A percentile compares a stretch with the other conserved stretches of the same genome.
Evolutionary conservation across 1,140 invertebrate genomes (phyloP).

Genomic region (Coptotermes formosanus): DNA sequence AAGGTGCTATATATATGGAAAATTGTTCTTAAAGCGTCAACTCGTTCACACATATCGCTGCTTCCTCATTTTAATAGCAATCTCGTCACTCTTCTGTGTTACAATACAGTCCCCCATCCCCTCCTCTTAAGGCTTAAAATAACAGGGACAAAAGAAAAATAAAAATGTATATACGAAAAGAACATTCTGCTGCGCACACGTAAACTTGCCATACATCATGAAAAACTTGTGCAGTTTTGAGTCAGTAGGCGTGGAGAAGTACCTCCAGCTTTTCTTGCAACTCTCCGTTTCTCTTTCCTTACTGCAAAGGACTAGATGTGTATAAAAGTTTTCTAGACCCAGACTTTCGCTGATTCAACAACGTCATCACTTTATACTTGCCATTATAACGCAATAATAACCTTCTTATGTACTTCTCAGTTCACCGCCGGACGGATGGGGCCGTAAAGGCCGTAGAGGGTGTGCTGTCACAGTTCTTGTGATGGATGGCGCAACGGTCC

Average conservation of each 20-base stretch:
- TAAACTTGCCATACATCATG: background rate
- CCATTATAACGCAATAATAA: background rate
- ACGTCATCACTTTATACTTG: background rate
- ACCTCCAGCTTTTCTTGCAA: background rate
- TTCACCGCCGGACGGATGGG: background rate
- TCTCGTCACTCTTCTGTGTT: no score
- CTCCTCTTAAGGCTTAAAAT: no score
- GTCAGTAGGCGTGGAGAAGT: background rate
- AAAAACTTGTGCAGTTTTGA: background rate
- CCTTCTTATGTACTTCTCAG: background rate
- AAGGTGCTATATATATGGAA: no score
- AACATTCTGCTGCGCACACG: background rate
- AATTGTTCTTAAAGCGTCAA: no score
- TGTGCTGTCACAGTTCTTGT: background rate
- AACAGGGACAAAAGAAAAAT: background rate
- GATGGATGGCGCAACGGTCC: background rate
- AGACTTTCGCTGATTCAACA: background rate
- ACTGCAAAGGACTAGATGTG: background rate
- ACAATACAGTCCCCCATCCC: no score
- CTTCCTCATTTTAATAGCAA: no score
- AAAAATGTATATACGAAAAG: background rate
- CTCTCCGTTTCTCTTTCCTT: background rate
- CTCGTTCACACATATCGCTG: no score
- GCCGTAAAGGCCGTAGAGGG: background rate
- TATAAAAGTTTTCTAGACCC: background rate